These are phyloP conservation scores for Podarcis cretensis DNA, from an alignment of 2,113 vertebrate genomes.

Conservation along the genomic window DNA sequence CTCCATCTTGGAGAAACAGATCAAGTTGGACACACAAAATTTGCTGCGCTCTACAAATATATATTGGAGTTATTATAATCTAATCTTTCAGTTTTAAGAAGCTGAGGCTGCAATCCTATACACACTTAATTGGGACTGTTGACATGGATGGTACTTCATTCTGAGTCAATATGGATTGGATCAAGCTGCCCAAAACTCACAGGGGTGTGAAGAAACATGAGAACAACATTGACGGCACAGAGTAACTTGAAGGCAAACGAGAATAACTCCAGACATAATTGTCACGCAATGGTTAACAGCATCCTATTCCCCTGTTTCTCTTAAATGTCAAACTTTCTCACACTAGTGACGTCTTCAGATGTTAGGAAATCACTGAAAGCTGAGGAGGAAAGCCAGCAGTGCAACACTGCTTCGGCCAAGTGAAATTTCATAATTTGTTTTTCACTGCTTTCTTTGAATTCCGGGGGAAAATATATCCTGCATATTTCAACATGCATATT, in stretches of 20 bases:
- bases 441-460: conserved; percentile 69
- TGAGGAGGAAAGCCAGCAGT: conserved; percentile 63
- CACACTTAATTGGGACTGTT: neutral
- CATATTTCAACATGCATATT: conserved; percentile 53
- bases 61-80: neutral
- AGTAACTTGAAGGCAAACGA: neutral
- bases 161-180: neutral
- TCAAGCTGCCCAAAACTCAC: neutral
- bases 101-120: neutral
- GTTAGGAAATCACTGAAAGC: conserved; percentile 73
- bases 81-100: neutral
- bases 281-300: conserved; percentile 48
- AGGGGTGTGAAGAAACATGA: neutral
- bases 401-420: conserved; percentile 62
- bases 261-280: neutral
- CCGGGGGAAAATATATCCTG: conserved; percentile 41
- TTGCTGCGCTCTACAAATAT: too few relatives aligned
- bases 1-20: neutral
- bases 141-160: neutral
- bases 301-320: conserved; percentile 38
- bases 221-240: neutral
- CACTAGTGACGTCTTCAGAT: conserved; percentile 68
- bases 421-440: conserved; percentile 78
- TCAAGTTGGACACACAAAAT: neutral
- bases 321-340: conserved; percentile 71